A percentile compares a stretch with the other conserved stretches of the same genome.
Conservation (phyloP, 2,797 vertebrate species). For the Neomorphus geoffroyi region DNA sequence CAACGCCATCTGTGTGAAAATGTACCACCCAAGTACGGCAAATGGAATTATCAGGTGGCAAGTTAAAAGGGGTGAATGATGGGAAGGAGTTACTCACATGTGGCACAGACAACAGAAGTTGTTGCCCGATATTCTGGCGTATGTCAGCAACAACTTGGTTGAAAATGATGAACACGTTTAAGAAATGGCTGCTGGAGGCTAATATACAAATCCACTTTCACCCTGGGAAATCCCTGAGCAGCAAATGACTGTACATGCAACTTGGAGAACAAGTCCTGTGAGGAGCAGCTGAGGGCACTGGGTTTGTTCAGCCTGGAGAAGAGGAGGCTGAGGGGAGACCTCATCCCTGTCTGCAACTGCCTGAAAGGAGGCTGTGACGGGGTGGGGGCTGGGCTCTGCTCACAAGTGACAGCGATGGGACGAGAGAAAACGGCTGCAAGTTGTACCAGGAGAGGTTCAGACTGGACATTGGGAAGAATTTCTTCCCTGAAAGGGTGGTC, state of each 20-base stretch:
- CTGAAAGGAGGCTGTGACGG: too few species aligned
- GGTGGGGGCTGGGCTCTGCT: too few species aligned
- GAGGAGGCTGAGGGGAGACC: too few species aligned
- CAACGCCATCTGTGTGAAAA: not conserved
- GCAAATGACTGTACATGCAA: not conserved
- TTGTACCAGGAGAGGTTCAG: too few species aligned
- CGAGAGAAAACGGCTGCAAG: too few species aligned
- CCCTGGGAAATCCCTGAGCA: not conserved
- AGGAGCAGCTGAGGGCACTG: too few species aligned
- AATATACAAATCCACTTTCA: fast-evolving
- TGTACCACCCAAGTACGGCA: fast-evolving
- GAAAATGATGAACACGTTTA: not conserved
- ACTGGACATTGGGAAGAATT: too few species aligned
- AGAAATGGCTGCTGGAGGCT: not conserved
- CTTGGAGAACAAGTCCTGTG: too few species aligned
- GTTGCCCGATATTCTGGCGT: not conserved
- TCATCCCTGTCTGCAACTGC: too few species aligned
- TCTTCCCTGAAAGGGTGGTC: too few species aligned
- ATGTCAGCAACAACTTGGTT: not conserved
- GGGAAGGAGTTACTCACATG: not conserved
- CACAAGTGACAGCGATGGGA: too few species aligned
- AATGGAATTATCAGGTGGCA: not conserved
- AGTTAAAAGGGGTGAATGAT: not conserved
- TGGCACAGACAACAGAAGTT: not conserved
- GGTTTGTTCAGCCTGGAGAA: too few species aligned